Conservation (phyloP, 2,888 invertebrate genomes). For the Pinctada fucata region DNA sequence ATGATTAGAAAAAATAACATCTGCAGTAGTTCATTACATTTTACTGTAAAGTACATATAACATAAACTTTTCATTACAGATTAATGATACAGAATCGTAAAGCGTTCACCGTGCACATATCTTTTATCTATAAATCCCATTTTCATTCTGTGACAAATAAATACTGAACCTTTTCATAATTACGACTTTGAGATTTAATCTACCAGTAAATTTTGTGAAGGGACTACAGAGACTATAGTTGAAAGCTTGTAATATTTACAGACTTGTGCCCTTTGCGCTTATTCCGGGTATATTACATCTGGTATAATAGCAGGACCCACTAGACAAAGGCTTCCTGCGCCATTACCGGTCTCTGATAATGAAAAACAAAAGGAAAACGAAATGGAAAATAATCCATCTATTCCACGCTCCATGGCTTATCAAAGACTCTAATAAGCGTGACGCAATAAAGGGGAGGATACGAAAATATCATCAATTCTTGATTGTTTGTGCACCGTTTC, state of each 20-base stretch:
- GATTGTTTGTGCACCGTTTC: slow-evolving; percentile 2
- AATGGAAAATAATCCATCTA: slow-evolving; percentile 15
- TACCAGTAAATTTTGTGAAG: too few relatives aligned
- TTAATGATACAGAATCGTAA: too few relatives aligned
- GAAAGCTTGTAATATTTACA: neutral
- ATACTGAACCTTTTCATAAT: too few relatives aligned
- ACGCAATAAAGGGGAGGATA: neutral
- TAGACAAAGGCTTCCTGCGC: neutral
- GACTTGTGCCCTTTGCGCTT: neutral
- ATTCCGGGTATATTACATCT: neutral
- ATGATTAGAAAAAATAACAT: too few relatives aligned
- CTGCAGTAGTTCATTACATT: too few relatives aligned
- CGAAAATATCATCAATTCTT: slow-evolving; percentile 11
- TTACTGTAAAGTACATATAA: too few relatives aligned
- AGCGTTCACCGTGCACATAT: too few relatives aligned
- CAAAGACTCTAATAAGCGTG: slow-evolving; percentile 28
- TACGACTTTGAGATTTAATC: too few relatives aligned
- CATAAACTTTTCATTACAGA: too few relatives aligned
- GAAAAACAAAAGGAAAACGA: slow-evolving; percentile 13
- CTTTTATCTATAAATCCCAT: too few relatives aligned
- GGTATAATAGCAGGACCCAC: neutral
- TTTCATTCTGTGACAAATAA: too few relatives aligned
- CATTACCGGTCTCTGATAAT: neutral
- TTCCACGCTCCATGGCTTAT: slow-evolving; percentile 7
- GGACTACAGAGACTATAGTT: neutral